Evolutionary conservation across 2,113 vertebrate species (phyloP).

Genomic region (Microtus montanus): DNA sequence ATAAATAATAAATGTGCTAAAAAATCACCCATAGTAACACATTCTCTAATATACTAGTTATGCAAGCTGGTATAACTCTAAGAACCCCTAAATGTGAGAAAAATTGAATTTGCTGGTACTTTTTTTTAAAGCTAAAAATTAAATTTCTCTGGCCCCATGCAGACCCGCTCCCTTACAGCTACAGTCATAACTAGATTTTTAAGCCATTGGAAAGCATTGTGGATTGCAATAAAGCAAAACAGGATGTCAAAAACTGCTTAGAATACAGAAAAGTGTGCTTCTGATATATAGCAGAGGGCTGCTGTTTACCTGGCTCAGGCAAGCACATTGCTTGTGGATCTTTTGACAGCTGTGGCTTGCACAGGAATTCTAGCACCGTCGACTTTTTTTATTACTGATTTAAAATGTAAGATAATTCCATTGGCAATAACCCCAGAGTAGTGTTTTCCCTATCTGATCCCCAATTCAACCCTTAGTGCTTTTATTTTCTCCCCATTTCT

Average conservation of each 20-base stretch:
- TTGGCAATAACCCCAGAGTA: background rate
- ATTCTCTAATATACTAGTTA: conserved; percentile 79
- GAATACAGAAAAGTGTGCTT: conserved; percentile 71
- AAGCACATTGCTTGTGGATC: background rate
- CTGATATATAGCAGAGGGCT: conserved; percentile 42
- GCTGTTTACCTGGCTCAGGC: background rate
- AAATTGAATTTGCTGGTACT: conserved; percentile 76
- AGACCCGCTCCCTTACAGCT: conserved; percentile 74
- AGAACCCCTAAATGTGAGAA: conserved; percentile 75
- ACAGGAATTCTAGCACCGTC: background rate
- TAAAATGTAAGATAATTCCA: background rate
- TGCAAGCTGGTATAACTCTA: conserved; percentile 78
- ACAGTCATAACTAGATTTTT: conserved; percentile 82
- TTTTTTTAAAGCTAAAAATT: conserved; percentile 76
- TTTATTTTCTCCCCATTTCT: background rate
- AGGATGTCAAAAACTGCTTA: conserved; percentile 76
- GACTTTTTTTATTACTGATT: background rate
- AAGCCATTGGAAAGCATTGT: conserved; percentile 68
- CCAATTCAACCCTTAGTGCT: background rate
- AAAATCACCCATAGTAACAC: conserved; percentile 73
- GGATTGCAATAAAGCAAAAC: conserved; percentile 80
- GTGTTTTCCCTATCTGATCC: background rate
- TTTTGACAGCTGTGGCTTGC: conserved; percentile 49
- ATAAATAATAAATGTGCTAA: conserved; percentile 84
- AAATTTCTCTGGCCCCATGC: conserved; percentile 75